These are phyloP conservation scores for Amiota minor DNA, from an alignment of 2,888 invertebrate species.

Conservation along the genomic window DNA sequence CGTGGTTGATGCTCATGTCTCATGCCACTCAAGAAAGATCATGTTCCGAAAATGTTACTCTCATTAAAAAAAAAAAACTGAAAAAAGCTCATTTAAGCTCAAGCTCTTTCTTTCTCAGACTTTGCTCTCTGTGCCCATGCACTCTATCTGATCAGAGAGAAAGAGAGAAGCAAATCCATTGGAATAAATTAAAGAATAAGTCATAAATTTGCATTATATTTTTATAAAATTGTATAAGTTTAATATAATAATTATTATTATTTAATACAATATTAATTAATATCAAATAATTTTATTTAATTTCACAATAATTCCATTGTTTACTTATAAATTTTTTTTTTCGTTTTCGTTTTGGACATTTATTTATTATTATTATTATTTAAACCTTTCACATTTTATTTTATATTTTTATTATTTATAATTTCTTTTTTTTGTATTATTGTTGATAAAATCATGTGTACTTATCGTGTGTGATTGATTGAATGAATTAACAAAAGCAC, in stretches of 20 bases:
- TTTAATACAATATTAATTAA: conserved; percentile 69
- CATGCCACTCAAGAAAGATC: too few relatives aligned
- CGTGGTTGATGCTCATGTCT: too few relatives aligned
- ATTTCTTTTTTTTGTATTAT: conserved; percentile 43
- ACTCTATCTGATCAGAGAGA: too few relatives aligned
- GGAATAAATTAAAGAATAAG: conserved; percentile 12
- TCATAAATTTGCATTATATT: conserved; percentile 55
- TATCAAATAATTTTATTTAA: conserved; percentile 68
- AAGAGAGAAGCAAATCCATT: too few relatives aligned
- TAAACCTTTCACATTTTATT: conserved; percentile 29
- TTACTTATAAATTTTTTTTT: conserved; percentile 11
- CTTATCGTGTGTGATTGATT: neutral
- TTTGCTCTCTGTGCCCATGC: too few relatives aligned
- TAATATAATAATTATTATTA: conserved; percentile 44
- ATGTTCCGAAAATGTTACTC: too few relatives aligned
- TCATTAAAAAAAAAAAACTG: too few relatives aligned
- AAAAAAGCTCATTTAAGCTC: too few relatives aligned
- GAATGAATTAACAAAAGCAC: conserved; percentile 36
- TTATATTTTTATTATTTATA: conserved; percentile 42
- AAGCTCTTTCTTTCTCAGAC: too few relatives aligned
- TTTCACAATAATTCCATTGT: conserved; percentile 55
- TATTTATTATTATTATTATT: conserved; percentile 10
- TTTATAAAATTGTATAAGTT: conserved; percentile 71
- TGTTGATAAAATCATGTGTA: conserved; percentile 50
- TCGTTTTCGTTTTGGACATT: conserved; percentile 17